Base-by-base conservation (phyloP, 53 echinoderm and acorn worm genomes). In the Luidia sarsii region DNA sequence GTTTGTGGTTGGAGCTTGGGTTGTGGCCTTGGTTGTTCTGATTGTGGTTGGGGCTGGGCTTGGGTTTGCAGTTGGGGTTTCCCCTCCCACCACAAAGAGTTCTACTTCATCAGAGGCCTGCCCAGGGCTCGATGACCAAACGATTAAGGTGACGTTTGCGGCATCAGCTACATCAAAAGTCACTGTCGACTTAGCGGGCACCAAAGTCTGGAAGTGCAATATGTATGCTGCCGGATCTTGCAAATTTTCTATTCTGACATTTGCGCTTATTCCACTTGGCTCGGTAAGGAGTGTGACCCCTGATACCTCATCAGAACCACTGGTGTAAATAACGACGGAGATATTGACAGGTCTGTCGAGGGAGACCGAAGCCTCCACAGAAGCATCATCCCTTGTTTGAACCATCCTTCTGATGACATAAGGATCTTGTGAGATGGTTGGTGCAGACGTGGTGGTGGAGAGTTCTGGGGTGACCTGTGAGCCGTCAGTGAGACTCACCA, bases 321-420 rank as follows among this genome's bases (percentile, higher is more conserved):
- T 77, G 5, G 77, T 77, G 22, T 77, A 77, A 32, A 77, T 34
- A 20, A 30, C 61, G 0, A 77, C 7, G 21, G 59, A 43, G 9
- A 77, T 31, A 45, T 61, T 60, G 23, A 61, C 77, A 31, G 77
- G 77, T 46, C 61, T 59, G 34, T 77, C 77, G 11, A 77, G 60
- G 29, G 48, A 46, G 31, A 61, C 60, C 38, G 23, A 77, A 46
- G 77, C 77, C 33, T 77, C n/a, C 33, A 77, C 61, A 30, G 48
- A n/a, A 32, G 25, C 77, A 61, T 43, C 60, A 13, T 43, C 61
- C 30, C 7, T 21, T 55, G 56, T 55, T 0, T n/a, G 30, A 22
- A 77, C 60, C 46, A 31, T 77, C 36, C 61, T 60, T 19, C 60
- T 60, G 8, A 60, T 60, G 18, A 38, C 39, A 0, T 38, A 43